Evolutionary conservation across 2,113 vertebrate species (phyloP).

Genomic region (Spheniscus mendiculus): DNA sequence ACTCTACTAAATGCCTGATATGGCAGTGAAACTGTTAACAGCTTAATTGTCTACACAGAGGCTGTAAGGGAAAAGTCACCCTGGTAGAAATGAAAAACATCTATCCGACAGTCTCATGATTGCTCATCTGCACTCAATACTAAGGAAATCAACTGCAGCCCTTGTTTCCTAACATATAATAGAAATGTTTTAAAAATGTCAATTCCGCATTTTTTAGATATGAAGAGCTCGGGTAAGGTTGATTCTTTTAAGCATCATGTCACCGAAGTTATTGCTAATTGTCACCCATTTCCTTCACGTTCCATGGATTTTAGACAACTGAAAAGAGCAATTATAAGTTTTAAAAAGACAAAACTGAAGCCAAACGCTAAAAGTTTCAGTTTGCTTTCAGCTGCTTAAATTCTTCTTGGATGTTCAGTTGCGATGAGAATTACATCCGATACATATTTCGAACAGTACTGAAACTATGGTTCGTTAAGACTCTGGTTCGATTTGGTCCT

Average conservation of each 20-base stretch:
- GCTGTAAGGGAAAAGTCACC: neutral
- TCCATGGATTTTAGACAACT: neutral
- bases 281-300: neutral
- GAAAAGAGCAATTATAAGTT: neutral
- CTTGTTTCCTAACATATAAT: neutral
- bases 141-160: neutral
- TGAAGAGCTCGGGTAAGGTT: neutral
- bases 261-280: neutral
- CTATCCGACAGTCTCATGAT: fast-evolving
- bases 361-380: neutral
- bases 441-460: neutral
- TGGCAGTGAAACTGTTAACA: neutral
- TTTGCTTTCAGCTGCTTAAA: neutral
- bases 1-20: neutral
- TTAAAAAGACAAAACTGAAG: neutral
- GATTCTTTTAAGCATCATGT: neutral
- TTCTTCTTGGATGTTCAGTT: neutral
- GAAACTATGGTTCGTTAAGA: neutral
- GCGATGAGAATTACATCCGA: neutral
- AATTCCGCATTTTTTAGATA: neutral
- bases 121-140: neutral
- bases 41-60: neutral
- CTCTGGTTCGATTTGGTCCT: neutral
- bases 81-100: neutral
- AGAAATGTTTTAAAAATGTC: neutral